These are phyloP conservation scores for Cnemophilus loriae DNA, from an alignment of 2,113 vertebrate genomes.

Conservation along the genomic window DNA sequence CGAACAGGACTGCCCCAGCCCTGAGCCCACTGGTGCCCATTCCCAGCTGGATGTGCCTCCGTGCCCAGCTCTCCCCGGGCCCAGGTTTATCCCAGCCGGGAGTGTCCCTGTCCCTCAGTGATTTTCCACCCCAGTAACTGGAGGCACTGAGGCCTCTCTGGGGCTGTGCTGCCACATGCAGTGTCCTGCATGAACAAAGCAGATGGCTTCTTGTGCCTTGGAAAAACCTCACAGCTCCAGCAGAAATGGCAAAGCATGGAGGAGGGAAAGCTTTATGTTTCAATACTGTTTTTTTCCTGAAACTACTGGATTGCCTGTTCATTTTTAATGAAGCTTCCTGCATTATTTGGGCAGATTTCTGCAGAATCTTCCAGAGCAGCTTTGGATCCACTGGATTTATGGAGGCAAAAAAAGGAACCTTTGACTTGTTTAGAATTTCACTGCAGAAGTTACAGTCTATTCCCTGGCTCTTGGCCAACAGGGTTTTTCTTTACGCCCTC, in stretches of 20 bases:
- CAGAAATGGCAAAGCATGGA: neutral
- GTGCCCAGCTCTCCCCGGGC: neutral
- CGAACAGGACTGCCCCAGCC: neutral
- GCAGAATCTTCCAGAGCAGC: neutral
- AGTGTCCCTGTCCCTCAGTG: neutral
- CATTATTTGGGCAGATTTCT: neutral
- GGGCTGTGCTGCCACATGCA: neutral
- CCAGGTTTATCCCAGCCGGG: neutral
- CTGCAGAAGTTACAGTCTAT: neutral
- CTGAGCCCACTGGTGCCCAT: neutral
- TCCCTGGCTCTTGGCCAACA: neutral
- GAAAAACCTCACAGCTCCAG: rapidly evolving
- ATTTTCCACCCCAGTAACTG: rapidly evolving
- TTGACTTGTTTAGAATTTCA: neutral
- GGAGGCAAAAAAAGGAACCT: neutral
- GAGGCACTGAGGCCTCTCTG: neutral
- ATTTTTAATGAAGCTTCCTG: neutral
- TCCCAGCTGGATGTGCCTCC: neutral
- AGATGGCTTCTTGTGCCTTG: neutral
- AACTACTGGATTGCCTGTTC: neutral
- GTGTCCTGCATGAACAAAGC: neutral
- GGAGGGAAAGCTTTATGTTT: neutral
- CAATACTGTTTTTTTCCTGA: rapidly evolving
- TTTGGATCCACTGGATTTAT: neutral
- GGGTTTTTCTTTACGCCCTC: neutral